Evolutionary conservation across 2,888 invertebrate species (phyloP), one percentile per base, ranked within the genome.

Genomic region (Oscheius sp.): DNA sequence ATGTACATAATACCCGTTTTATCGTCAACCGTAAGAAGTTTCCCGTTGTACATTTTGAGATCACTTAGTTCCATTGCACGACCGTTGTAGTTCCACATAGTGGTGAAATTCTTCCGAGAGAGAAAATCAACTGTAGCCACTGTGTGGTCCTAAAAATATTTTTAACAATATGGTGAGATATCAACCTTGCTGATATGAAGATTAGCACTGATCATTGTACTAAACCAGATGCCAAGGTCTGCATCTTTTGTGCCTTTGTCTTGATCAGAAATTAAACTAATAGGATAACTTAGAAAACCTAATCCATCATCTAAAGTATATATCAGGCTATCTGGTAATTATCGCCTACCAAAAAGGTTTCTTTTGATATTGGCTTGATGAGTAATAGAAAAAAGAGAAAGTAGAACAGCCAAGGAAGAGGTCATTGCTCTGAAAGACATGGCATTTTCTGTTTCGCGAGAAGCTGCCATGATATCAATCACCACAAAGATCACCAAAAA

Each of bases 31-130:
- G 94, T 93, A 27, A 95, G 91, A 35, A 98, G 89, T 89, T 92
- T 92, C 0, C 96, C 96, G 91, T 98, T 93, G 89, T 94, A 99
- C 0, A 94, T 94, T 74, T 94, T 92, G 73, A 99, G 90, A 88
- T 99, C 99, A 0, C 97, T 98, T 6, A 99, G 91, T 89, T 99
- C 98, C 96, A 98, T 96, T 0, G 95, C 96, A 83, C 76, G 77
- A 16, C 75, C 77, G 16, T 76, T 77, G 43, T 74, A 76, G 41
- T 79, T 81, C 43, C 75, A 68, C 23, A 69, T 61, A 0, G 78
- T 74, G 3, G 80, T 78, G 61, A 74, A 77, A 53, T 81, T 81
- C 0, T 53, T 59, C 7, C 52, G 43, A 25, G n/a, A 18, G 1
- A 77, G 45, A 74, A 78, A 81, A 12, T 77, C 46, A 2, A 72